Base-by-base conservation (phyloP, 1,140 invertebrate species). In the Heliconius himera region DNA sequence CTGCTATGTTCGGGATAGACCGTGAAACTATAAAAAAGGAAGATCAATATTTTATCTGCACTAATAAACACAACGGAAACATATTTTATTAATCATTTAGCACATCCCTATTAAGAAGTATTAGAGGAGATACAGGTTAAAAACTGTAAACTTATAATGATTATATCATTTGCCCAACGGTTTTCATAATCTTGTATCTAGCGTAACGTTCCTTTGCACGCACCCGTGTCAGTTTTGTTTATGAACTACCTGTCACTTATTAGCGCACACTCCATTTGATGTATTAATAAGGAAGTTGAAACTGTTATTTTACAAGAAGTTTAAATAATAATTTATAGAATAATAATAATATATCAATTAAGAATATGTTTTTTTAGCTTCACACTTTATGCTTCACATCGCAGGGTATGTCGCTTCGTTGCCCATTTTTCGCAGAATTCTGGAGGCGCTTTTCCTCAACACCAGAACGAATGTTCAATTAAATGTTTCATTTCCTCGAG, bases 101-200 rank as follows among this genome's bases (percentile, higher is more conserved):
- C n/a, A 22, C 26, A 66, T 66, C 60, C 60, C 60, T 26, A 16
- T 72, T 72, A 72, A 72, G 13, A 71, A 18, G 29, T 38, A 11
- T 38, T 18, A 72, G 36, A 72, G n/a, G 3, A 36, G 29, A 72
- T 72, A 51, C 72, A 29, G 70, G 46, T 33, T 51, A 56, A 54
- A 60, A 80, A 80, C 78, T 80, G 78, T 80, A 80, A 76, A 80
- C 56, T 76, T 26, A 29, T 74, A 76, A 80, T 77, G 74, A 80
- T 80, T 80, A 73, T 80, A 80, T 77, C 79, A 77, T 80, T 76
- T 73, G 74, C 70, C 54, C 79, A 80, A 80, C 79, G 79, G 79
- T 80, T 77, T 77, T 33, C 79, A 76, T 80, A 73, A 79, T 70
- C 74, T 51, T n/a, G 78, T 54, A 77, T 80, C 74, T 80, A 80